Conservation (phyloP, 2,797 vertebrate species). For the Enteromius unitaeniatus region DNA sequence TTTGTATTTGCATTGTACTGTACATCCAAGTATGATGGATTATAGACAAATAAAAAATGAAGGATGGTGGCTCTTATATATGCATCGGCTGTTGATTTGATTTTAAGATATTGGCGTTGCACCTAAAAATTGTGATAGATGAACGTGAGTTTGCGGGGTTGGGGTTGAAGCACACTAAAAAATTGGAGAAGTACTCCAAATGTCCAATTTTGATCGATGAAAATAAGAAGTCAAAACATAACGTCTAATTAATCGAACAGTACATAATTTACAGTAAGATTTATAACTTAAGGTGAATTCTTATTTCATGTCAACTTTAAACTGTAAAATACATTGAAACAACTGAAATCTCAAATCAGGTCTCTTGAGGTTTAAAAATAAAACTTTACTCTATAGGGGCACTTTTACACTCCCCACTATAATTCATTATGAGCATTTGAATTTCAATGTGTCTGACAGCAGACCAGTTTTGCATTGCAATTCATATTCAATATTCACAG, state of each 20-base stretch:
- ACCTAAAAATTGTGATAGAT: background rate
- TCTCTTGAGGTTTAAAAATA: background rate
- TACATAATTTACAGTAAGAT: background rate
- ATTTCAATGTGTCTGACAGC: background rate
- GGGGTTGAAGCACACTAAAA: background rate
- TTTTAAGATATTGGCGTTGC: background rate
- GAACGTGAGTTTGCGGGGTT: background rate
- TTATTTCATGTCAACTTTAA: background rate
- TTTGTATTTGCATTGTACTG: background rate
- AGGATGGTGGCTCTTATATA: background rate
- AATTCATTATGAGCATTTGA: conserved; percentile 12
- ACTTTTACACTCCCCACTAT: background rate
- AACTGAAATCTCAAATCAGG: background rate
- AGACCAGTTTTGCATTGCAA: conserved; percentile 5
- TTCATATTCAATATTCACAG: conserved; percentile 16
- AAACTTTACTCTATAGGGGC: background rate
- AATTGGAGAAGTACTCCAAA: background rate
- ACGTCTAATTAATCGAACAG: no score
- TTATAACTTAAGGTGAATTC: background rate
- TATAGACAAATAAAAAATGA: background rate
- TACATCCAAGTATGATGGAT: background rate
- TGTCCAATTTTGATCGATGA: background rate
- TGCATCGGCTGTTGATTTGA: background rate
- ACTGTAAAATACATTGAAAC: background rate
- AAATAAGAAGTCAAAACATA: background rate